Evolutionary conservation across 2,888 invertebrate species (phyloP).

Genomic region (Brenthis ino): DNA sequence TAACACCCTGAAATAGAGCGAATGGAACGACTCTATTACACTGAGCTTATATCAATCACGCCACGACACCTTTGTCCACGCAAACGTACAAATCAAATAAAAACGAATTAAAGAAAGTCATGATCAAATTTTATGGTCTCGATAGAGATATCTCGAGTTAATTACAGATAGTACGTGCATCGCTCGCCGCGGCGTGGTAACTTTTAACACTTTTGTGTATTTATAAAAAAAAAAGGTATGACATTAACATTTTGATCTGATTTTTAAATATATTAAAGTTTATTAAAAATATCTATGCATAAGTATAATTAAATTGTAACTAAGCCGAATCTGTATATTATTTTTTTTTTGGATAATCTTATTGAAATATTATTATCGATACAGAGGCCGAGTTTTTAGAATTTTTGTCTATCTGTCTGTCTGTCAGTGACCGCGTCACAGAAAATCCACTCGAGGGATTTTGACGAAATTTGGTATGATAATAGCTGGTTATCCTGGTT

Average conservation of each 20-base stretch:
- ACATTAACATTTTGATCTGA: neutral
- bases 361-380: too few species aligned
- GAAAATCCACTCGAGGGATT: too few species aligned
- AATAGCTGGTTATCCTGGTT: too few species aligned
- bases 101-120: slow-evolving; percentile 50
- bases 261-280: too few species aligned
- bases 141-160: slow-evolving; percentile 55
- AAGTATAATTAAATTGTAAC: too few species aligned
- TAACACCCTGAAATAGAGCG: slow-evolving; percentile 51
- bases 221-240: neutral
- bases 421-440: too few species aligned
- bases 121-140: slow-evolving; percentile 61
- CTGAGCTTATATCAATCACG: slow-evolving; percentile 49
- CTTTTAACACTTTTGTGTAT: slow-evolving; percentile 37
- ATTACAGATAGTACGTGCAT: slow-evolving; percentile 38
- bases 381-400: too few species aligned
- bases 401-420: too few species aligned
- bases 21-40: slow-evolving; percentile 64
- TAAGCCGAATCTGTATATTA: too few species aligned
- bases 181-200: slow-evolving; percentile 18
- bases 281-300: too few species aligned
- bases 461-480: too few species aligned
- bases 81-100: slow-evolving; percentile 55
- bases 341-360: too few species aligned
- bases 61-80: slow-evolving; percentile 55